Evolutionary conservation across 2,113 vertebrate genomes (phyloP).

Genomic region (Aviceda subcristata): DNA sequence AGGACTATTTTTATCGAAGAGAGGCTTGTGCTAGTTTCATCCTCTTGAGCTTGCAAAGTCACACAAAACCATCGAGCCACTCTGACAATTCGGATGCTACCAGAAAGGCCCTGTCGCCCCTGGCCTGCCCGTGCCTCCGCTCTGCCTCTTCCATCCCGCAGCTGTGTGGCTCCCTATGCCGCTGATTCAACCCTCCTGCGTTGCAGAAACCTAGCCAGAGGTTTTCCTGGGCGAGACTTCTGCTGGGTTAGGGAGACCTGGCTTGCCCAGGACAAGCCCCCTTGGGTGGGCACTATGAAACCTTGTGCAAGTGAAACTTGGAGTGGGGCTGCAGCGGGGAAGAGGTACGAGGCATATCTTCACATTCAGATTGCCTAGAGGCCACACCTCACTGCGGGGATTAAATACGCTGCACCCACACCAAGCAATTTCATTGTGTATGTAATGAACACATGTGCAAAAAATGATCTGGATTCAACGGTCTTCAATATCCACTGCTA

Average conservation of each 20-base stretch:
- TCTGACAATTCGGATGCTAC: not conserved
- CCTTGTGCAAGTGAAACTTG: accelerated
- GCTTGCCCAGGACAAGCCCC: accelerated
- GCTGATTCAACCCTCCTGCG: accelerated
- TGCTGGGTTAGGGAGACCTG: not conserved
- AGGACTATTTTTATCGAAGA: not conserved
- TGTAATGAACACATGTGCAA: not conserved
- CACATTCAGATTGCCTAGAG: not conserved
- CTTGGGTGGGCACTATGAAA: not conserved
- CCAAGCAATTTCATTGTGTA: not conserved
- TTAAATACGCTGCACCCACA: not conserved
- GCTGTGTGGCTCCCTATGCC: accelerated
- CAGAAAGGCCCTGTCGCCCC: not conserved
- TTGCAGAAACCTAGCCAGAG: not conserved
- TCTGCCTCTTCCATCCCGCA: accelerated
- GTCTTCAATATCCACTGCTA: not conserved
- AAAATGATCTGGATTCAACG: not conserved
- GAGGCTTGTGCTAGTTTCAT: not conserved
- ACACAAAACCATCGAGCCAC: accelerated
- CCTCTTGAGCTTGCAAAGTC: not conserved
- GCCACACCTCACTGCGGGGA: accelerated
- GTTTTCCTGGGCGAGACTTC: not conserved
- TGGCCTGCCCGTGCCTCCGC: accelerated
- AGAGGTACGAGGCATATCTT: accelerated
- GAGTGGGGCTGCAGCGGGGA: not conserved